phyloP scores from a whole-genome alignment of 2,113 vertebrate species.

The Sinocyclocheilus anshuiensis region DNA sequence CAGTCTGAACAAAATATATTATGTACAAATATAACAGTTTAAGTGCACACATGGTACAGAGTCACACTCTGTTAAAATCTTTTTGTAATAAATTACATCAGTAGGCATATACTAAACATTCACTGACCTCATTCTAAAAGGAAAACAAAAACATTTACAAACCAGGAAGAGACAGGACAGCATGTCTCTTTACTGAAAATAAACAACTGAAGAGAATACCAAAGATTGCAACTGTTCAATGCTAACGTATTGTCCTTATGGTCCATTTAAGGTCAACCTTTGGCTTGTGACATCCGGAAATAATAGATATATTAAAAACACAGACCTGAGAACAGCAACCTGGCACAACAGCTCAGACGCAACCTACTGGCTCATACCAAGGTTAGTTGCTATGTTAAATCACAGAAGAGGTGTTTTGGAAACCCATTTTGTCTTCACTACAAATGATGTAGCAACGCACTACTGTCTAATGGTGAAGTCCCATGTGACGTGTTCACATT shows the following conservation, averaged over 20 bases:
- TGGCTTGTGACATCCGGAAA: neutral
- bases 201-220: neutral
- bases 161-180: neutral
- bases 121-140: neutral
- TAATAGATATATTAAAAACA: neutral
- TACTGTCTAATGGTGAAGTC: neutral
- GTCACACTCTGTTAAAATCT: neutral
- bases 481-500: neutral
- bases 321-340: neutral
- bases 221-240: neutral
- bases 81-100: constrained; percentile 25
- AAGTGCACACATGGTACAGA: neutral
- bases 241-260: neutral
- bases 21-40: constrained; percentile 39
- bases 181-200: neutral
- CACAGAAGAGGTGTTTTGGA: neutral
- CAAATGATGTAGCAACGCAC: neutral
- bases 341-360: neutral
- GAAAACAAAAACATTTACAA: neutral
- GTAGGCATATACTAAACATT: constrained; percentile 1
- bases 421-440: neutral
- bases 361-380: neutral
- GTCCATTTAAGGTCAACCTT: neutral
- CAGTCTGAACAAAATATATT: constrained; percentile 18
- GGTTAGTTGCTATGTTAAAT: neutral